Conservation (phyloP, 1,140 invertebrate genomes). For the Lordiphosa mommai region DNA sequence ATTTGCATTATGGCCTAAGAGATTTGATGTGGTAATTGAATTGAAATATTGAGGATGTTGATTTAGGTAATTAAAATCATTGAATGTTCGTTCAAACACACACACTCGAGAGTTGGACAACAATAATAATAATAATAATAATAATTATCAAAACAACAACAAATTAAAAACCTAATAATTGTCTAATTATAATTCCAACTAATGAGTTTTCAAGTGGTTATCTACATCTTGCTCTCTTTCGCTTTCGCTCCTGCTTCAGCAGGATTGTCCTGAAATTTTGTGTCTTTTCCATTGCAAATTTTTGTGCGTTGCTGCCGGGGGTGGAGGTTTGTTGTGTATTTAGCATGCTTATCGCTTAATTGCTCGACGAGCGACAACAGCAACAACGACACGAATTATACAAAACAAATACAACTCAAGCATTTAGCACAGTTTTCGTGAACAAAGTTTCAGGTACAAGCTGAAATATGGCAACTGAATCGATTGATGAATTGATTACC, state of each 20-base stretch:
- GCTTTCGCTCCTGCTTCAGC: conserved; percentile 1
- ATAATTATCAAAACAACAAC: conserved; percentile 32
- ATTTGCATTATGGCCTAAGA: neutral
- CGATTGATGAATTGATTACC: too few species aligned
- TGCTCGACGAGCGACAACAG: conserved; percentile 47
- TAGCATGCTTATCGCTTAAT: conserved; percentile 73
- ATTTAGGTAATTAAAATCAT: conserved; percentile 34
- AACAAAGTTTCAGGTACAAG: conserved; percentile 15
- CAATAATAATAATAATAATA: conserved; percentile 30
- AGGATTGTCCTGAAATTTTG: conserved; percentile 24
- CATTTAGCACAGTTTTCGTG: conserved; percentile 19
- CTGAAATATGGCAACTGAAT: too few species aligned
- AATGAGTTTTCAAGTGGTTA: conserved; percentile 74
- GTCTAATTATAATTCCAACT: conserved; percentile 71
- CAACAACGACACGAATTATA: conserved; percentile 19
- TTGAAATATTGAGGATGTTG: conserved; percentile 3
- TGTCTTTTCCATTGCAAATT: conserved; percentile 44
- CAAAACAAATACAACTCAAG: neutral
- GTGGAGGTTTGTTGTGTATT: conserved; percentile 43
- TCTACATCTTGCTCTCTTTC: conserved; percentile 39
- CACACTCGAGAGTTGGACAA: neutral
- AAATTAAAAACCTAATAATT: conserved; percentile 67
- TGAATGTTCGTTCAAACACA: too few species aligned
- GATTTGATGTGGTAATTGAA: too few species aligned
- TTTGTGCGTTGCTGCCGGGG: conserved; percentile 17